Conservation (phyloP, 1,140 invertebrate species). For the Cyclargus thomasi region DNA sequence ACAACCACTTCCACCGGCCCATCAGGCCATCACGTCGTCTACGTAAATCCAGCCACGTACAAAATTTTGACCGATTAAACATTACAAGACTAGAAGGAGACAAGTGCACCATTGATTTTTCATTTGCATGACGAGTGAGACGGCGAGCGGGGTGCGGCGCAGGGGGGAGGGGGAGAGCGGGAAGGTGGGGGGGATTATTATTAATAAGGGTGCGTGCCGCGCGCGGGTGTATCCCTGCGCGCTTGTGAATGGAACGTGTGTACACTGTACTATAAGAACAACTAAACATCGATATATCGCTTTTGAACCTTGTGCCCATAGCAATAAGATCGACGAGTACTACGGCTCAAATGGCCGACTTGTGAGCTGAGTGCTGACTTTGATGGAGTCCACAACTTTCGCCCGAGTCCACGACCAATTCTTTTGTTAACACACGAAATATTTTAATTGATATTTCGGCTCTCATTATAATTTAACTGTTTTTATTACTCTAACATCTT, state of each 20-base stretch:
- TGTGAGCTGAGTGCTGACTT: neutral
- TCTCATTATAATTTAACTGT: neutral
- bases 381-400: neutral
- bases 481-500: neutral
- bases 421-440: neutral
- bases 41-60: neutral
- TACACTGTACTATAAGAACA: neutral
- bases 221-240: constrained; percentile 11
- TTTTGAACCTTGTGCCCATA: neutral
- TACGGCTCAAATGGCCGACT: neutral
- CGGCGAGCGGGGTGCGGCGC: constrained; percentile 21
- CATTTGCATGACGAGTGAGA: constrained; percentile 53
- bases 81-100: constrained; percentile 29
- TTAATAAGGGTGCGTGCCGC: constrained; percentile 46
- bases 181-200: constrained; percentile 38
- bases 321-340: neutral
- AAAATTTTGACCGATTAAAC: constrained; percentile 23
- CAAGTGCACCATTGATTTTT: constrained; percentile 60
- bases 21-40: no score
- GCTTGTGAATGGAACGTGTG: constrained; percentile 23
- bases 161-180: constrained; percentile 35
- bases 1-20: no score
- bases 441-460: neutral
- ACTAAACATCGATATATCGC: neutral
- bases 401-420: neutral